These are phyloP conservation scores for Nycticorax nycticorax DNA, from an alignment of 2,113 vertebrate genomes.

Conservation along the genomic window DNA sequence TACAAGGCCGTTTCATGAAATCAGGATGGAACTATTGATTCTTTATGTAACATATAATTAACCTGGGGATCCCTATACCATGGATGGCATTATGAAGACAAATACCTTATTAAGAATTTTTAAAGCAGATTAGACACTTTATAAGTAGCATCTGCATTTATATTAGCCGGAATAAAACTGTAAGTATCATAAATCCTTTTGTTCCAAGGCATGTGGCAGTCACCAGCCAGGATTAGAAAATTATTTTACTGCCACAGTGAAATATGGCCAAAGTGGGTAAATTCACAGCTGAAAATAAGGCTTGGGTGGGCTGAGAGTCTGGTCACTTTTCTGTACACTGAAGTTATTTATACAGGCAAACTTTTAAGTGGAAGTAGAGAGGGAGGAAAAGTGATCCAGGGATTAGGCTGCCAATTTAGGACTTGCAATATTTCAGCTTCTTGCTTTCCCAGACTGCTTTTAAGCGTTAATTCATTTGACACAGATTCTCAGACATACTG, in stretches of 20 bases:
- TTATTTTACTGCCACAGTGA: not conserved
- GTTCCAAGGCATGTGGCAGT: not conserved
- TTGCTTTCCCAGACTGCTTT: not conserved
- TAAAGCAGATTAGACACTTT: not conserved
- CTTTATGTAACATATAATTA: not conserved
- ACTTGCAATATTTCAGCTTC: slow-evolving; percentile 4
- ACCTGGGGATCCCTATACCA: not conserved
- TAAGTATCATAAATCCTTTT: slow-evolving; percentile 2
- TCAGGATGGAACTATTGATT: not conserved
- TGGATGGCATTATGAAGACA: slow-evolving; percentile 16
- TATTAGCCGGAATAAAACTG: not conserved
- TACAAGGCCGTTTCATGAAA: not conserved
- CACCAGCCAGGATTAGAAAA: not conserved
- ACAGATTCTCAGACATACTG: not conserved
- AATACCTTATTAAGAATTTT: not conserved
- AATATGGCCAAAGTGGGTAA: not conserved
- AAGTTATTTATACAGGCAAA: slow-evolving; percentile 1
- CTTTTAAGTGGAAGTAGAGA: not conserved
- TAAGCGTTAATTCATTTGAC: slow-evolving; percentile 23
- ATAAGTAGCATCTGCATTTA: not conserved
- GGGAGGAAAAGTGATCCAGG: not conserved
- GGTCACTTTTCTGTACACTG: not conserved
- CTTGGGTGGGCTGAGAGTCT: not conserved
- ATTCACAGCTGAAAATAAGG: not conserved
- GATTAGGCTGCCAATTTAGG: slow-evolving; percentile 14